Base-by-base conservation (phyloP, 2,888 invertebrate genomes). In the Acheta domesticus region DNA sequence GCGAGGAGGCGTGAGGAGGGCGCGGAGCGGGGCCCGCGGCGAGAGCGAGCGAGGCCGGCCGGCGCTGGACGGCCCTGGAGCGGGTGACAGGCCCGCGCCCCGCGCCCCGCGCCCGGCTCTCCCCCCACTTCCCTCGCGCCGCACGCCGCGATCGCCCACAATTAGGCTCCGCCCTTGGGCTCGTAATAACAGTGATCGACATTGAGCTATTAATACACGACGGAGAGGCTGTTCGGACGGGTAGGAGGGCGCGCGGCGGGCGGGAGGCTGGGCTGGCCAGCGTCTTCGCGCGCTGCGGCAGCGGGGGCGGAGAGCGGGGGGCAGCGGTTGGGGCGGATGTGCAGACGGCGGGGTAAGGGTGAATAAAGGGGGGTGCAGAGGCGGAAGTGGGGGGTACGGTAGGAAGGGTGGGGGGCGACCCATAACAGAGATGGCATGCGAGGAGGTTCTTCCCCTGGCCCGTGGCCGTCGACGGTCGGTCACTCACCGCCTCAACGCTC, bases 111-210 rank as follows among this genome's bases (percentile, higher is more conserved):
- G 1, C 36, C 5, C 8, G 2, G 23, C 23, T 23, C 23, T 23
- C 5, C 36, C 23, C 36, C 36, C 36, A 36, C 36, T 36, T 36
- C 36, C 36, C 36, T 36, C 36, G 36, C 36, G 8, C 36, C 36
- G 36, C 36, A 36, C 36, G 36, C 36, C 14, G 62, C n/a, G 62
- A 62, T 62, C 62, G 62, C n/a, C 62, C n/a, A 62, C 62, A 62
- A 62, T 62, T 62, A 62, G 62, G 62, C 62, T 62, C 62, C 62
- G 62, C 62, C 62, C 62, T 62, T 62, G 62, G 62, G 62, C 62
- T 62, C n/a, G 62, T 62, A 62, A 62, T 62, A 62, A 62, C 62
- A 62, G 62, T 62, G 62, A 62, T 62, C 62, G 62, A 62, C 62
- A 62, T 62, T 62, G 62, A 62, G 62, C 62, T 62, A 62, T 62